phyloP scores from a whole-genome alignment of 2,113 vertebrate genomes.

The Phasianus colchicus region DNA sequence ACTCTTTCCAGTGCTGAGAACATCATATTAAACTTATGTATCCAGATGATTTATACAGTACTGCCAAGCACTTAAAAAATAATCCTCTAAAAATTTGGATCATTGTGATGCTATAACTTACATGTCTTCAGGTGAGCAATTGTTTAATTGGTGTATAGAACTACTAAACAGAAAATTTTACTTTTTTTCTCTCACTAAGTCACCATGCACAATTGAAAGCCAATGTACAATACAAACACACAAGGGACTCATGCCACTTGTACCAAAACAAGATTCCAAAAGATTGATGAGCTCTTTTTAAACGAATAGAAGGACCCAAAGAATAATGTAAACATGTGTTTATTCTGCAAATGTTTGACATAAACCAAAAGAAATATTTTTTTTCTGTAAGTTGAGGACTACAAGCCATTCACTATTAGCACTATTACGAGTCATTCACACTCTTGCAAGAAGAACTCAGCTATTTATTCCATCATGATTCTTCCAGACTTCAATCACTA shows the following conservation, averaged over 20 bases:
- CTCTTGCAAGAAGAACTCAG: neutral
- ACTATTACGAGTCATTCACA: neutral
- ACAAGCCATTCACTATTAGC: neutral
- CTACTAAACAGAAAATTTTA: neutral
- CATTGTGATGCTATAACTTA: neutral
- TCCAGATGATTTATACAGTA: neutral
- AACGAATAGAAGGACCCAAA: neutral
- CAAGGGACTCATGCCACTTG: neutral
- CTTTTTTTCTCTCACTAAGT: neutral
- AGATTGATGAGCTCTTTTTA: neutral
- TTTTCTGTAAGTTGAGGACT: neutral
- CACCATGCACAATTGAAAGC: neutral
- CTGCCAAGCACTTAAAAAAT: neutral
- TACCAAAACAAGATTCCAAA: neutral
- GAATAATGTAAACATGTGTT: neutral
- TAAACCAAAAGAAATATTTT: neutral
- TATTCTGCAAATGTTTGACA: neutral
- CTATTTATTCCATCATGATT: neutral
- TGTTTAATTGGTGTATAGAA: neutral
- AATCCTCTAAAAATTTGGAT: neutral
- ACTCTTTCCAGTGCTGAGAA: neutral
- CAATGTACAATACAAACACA: neutral
- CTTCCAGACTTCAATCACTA: neutral
- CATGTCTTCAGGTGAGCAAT: neutral
- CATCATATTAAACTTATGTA: neutral